Evolutionary conservation across 2,113 vertebrate species (phyloP).

Genomic region (Erpornis zantholeuca): DNA sequence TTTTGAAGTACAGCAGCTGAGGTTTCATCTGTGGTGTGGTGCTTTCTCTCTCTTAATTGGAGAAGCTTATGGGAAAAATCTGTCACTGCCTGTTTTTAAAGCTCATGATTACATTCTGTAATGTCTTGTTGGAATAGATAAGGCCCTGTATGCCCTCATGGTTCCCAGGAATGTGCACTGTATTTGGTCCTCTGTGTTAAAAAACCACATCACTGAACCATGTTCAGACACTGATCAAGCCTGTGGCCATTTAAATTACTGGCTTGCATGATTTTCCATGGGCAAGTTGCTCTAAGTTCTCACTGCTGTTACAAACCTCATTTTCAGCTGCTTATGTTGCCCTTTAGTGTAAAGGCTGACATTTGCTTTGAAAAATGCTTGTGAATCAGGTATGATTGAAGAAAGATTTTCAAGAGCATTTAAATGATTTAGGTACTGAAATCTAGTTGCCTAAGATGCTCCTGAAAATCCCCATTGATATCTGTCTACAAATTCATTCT

Average conservation of each 20-base stretch:
- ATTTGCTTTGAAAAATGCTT: neutral
- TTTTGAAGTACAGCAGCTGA: neutral
- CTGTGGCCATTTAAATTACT: neutral
- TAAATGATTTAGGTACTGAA: neutral
- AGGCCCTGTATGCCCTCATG: neutral
- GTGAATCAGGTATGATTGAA: neutral
- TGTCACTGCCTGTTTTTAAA: neutral
- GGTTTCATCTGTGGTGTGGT: neutral
- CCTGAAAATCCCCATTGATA: neutral
- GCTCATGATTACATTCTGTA: neutral
- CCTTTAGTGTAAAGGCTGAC: neutral
- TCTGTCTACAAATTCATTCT: neutral
- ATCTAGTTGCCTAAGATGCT: neutral
- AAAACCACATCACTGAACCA: neutral
- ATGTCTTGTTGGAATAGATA: neutral
- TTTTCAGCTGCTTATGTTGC: neutral
- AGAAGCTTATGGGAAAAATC: neutral
- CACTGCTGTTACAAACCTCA: neutral
- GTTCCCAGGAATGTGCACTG: neutral
- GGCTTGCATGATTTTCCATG: neutral
- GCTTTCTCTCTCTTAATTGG: neutral
- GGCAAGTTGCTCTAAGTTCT: neutral
- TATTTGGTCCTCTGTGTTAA: neutral
- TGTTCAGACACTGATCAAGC: neutral
- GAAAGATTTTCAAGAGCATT: neutral